Percentiles rank a stretch among this genome's conserved stretches.
phyloP scores from a whole-genome alignment of 2,113 vertebrate genomes.

The Ctenodactylus gundi region DNA sequence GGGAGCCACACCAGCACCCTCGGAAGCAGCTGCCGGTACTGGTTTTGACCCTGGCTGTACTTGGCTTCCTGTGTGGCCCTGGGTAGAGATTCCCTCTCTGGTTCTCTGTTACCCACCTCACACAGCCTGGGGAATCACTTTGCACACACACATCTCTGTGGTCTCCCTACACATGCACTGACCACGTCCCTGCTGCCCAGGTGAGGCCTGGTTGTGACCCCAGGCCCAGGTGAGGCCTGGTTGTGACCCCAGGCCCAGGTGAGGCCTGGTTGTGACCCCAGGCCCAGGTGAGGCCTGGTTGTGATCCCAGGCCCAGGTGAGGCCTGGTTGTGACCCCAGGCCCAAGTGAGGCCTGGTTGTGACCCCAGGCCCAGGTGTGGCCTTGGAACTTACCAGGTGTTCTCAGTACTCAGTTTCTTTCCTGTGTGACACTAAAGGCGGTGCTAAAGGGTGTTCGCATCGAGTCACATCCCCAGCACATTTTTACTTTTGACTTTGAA shows the following conservation, averaged over 20 bases:
- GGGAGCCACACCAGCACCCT: fast-evolving
- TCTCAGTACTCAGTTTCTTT: background rate
- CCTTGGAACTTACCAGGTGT: background rate
- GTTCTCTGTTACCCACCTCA: background rate
- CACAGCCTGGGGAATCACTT: fast-evolving
- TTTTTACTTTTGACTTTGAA: too few relatives aligned
- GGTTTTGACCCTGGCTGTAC: background rate
- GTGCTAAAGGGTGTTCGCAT: too few relatives aligned
- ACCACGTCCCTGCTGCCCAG: too few relatives aligned
- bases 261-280: fast-evolving
- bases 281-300: fast-evolving
- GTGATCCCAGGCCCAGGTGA: fast-evolving
- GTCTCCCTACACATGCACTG: fast-evolving
- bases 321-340: background rate
- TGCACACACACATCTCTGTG: too few relatives aligned
- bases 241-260: fast-evolving
- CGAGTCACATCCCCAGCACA: too few relatives aligned
- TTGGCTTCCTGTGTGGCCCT: background rate
- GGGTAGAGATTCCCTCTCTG: background rate
- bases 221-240: fast-evolving
- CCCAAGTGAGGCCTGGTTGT: fast-evolving
- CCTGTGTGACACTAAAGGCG: too few relatives aligned
- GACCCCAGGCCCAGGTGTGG: fast-evolving
- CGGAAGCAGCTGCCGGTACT: background rate
- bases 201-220: background rate